Base-by-base conservation (phyloP, 2,888 invertebrate genomes). In the Drepana falcataria region DNA sequence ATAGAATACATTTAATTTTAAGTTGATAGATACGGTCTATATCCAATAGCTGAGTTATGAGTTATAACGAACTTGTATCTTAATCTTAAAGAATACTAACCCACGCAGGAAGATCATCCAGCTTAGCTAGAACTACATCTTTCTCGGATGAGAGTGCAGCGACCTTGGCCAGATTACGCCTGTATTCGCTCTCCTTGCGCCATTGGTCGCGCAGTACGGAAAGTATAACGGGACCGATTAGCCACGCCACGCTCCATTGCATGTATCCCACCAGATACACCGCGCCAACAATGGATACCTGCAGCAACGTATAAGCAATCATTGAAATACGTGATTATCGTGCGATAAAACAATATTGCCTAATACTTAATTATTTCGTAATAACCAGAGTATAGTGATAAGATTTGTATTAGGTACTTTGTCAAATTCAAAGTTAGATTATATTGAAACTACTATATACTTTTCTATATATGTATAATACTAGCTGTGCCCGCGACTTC, bases 71-170 rank as follows among this genome's bases (percentile, higher is more conserved):
- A 40, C 40, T 40, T 40, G 7, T 40, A 40, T 7, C 40, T 40
- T 40, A 40, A 40, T 7, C 4, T 40, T 2, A 40, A 6, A 51
- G 4, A 34, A 51, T n/a, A 59, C 92, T 92, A 84, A 97, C 98
- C 98, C 98, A 98, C 35, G 98, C 95, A 41, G 98, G 98, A 68
- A 98, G 86, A 83, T 98, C 98, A 77, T 97, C 96, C 53, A 98
- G 93, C 73, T 96, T 92, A 2, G 96, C 97, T 61, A 96, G 91
- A 60, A 98, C 95, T 44, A 97, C 94, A 69, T 96, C 95, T 83
- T 96, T 96, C 83, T 98, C 98, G 53, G 95, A 95, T 1, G 95
- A 93, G 68, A 94, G 75, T 0, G 96, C 96, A 2, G 95, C 93
- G 7, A 94, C 93, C 81, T 96, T 96, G 48, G 96, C 96, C 56